Conservation (phyloP, 2,113 vertebrate species). For the western clawed frog (Xenopus tropicalis) region DNA sequence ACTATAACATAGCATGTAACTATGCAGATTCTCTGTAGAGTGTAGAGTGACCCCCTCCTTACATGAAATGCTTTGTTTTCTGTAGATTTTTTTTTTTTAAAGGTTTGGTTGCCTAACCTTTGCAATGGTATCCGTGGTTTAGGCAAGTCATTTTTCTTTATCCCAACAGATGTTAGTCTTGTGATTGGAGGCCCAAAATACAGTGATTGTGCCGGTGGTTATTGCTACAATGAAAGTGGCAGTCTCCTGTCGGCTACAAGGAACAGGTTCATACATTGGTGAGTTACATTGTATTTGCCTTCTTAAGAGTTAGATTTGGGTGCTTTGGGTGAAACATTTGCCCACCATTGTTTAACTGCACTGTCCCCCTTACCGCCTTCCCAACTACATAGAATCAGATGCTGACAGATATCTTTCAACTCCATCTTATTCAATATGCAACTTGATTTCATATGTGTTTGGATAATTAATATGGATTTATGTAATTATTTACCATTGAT, state of each 20-base stretch:
- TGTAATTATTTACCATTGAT: background rate
- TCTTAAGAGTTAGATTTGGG: background rate
- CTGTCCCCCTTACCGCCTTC: background rate
- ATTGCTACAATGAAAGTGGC: slow-evolving; percentile 80
- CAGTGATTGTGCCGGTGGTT: slow-evolving; percentile 80
- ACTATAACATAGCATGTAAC: too few relatives aligned
- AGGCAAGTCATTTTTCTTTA: background rate
- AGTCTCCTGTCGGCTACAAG: slow-evolving; percentile 78
- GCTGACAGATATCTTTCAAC: background rate
- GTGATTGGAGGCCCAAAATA: slow-evolving; percentile 66
- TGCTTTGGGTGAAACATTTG: background rate
- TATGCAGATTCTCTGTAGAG: too few relatives aligned
- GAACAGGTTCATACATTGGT: slow-evolving; percentile 91
- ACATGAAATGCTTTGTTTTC: background rate
- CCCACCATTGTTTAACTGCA: too few relatives aligned
- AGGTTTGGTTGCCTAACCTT: background rate
- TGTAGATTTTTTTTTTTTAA: background rate
- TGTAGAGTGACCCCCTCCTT: too few relatives aligned
- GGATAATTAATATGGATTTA: too few relatives aligned
- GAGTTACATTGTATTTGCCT: slow-evolving; percentile 49
- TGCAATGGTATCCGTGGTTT: background rate
- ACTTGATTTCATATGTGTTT: background rate
- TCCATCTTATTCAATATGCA: background rate
- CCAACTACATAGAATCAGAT: background rate
- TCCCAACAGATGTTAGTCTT: slow-evolving; percentile 57